Base-by-base conservation (phyloP, 2,113 vertebrate genomes). In the Neoarius graeffei region DNA sequence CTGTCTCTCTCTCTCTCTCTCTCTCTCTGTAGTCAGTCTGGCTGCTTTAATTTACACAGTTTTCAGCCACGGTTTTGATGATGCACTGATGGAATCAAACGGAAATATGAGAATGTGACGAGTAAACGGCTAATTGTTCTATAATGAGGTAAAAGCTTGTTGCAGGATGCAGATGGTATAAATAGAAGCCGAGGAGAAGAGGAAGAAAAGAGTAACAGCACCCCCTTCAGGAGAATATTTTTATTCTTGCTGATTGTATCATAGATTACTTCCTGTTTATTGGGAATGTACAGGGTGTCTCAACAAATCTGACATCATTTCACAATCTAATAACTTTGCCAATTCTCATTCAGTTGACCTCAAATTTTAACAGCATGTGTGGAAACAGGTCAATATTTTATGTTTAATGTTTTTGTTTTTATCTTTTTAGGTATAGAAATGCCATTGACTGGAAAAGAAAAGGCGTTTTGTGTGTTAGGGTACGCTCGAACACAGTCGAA, bases 111-210 rank as follows among this genome's bases (percentile, higher is more conserved):
- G 56, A 77, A 81, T 30, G 67, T 48, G 52, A 69, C 59, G 52
- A 83, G 69, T 54, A 80, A 27, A 84, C 54, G 25, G 50, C 82
- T 88, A 84, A 88, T 85, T 85, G 60, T 83, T 54, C 56, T 69
- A 30, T 85, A 60, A 87, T 57, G 60, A 85, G 87, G 60, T 84
- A 48, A 83, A 88, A 80, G 84, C 74, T 86, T 80, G 57, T 27
- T 50, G 77, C 50, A 20, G 64, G 59, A 48, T 5, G 7, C 7
- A 25, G 25, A 27, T 9, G 35, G 10, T 80, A n/a, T 30, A 27
- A 14, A 59, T 35, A 19, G 87, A 56, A 76, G 74, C 27, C 6
- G 7, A 0, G 23, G 10, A 1, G 27, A 11, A 25, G n/a, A 3
- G 13, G 1, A 64, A 73, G 74, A n/a, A 74, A 81, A 81, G 74